phyloP scores from a whole-genome alignment of 2,113 vertebrate genomes.

The Connochaetes taurinus region DNA sequence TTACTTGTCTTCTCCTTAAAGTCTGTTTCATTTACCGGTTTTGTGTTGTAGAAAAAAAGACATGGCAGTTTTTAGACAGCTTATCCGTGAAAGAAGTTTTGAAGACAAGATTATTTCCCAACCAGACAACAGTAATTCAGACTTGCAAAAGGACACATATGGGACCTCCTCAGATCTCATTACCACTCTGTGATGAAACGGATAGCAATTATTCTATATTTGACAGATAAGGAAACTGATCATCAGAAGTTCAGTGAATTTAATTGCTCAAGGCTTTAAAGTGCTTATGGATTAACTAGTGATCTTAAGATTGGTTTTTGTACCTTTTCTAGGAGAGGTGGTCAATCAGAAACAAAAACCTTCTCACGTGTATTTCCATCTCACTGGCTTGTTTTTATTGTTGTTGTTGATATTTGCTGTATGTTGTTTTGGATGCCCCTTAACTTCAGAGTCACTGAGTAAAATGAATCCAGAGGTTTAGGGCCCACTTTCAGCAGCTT shows the following conservation, averaged over 20 bases:
- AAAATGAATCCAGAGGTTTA: not conserved
- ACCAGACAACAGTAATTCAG: not conserved
- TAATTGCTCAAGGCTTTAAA: not conserved
- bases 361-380: not conserved
- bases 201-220: not conserved
- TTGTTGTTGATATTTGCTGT: not conserved
- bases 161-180: not conserved
- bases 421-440: not conserved
- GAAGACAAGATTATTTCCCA: not conserved
- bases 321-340: not conserved
- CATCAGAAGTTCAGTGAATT: not conserved
- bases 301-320: not conserved
- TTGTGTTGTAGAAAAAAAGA: not conserved
- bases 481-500: not conserved
- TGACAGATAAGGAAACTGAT: not conserved
- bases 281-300: not conserved
- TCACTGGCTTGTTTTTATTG: not conserved
- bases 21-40: not conserved
- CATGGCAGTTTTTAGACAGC: not conserved
- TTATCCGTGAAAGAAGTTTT: not conserved
- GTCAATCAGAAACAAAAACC: not conserved
- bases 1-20: not conserved
- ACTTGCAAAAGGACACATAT: not conserved
- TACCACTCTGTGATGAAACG: not conserved
- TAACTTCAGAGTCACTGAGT: not conserved